Evolutionary conservation across 2,113 vertebrate species (phyloP).

Genomic region (Poeciliopsis retropinna): DNA sequence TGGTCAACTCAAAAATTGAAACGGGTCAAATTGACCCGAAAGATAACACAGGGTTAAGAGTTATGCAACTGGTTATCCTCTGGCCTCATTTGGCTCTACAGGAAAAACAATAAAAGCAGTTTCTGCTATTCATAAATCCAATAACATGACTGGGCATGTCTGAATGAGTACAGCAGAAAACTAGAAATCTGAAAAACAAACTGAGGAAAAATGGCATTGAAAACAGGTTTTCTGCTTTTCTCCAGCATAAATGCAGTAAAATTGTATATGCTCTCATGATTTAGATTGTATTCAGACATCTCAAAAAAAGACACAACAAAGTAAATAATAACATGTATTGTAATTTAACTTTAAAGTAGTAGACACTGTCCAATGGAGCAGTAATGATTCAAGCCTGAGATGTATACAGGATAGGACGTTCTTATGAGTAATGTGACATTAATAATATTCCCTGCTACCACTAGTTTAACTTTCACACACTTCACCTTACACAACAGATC

Average conservation of each 20-base stretch:
- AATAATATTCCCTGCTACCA: no score
- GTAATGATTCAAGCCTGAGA: not conserved
- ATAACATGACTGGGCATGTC: not conserved
- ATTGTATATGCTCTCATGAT: not conserved
- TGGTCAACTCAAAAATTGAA: no score
- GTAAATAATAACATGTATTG: not conserved
- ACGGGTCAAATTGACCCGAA: no score
- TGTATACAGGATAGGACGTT: not conserved
- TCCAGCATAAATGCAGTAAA: not conserved
- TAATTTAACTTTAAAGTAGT: not conserved
- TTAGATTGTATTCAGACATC: not conserved
- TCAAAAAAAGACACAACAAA: not conserved
- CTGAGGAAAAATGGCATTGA: no score
- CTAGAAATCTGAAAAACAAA: not conserved
- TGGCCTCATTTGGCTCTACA: not conserved
- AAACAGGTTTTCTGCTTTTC: not conserved
- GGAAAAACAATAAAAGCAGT: not conserved
- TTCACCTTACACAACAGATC: not conserved
- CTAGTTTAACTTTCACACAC: slow-evolving; percentile 40
- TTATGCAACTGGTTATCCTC: not conserved
- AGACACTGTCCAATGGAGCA: not conserved
- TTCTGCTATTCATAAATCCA: not conserved
- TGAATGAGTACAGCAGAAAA: not conserved
- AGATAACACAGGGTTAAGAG: no score
- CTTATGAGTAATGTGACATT: not conserved